Evolutionary conservation across 1,140 invertebrate genomes (phyloP), one percentile per base, ranked within the genome.

Genomic region (Aradophagus sp.): DNA sequence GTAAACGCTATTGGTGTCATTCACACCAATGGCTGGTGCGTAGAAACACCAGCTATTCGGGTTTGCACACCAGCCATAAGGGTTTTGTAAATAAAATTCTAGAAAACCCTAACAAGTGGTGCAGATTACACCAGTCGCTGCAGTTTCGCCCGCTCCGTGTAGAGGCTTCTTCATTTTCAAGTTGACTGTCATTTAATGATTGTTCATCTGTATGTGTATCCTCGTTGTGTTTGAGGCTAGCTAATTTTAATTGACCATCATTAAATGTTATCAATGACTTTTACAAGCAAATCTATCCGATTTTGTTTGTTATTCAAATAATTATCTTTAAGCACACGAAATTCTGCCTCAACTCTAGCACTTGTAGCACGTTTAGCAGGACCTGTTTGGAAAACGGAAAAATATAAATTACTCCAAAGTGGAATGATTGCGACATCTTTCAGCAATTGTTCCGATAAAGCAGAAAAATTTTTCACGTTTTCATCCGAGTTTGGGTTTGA

Each of bases 291-390:
- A 16, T 42, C 39, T 8, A 42, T 23, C 16, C 39, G 20, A 10
- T 5, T 1, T 11, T 27, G 1, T 8, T 1, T 5, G 2, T 27
- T 29, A 1, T 29, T 29, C 2, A 42, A n/a, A 14, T 15, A 5
- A 3, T 27, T 0, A 29, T 29, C 1, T 15, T 42, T 42, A 1
- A 42, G 8, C 1, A 14, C 8, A 1, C 29, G 27, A 16, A 42
- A 42, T 42, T 42, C 39, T 1, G 39, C 23, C 29, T 42, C 23
- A 42, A 42, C 13, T 42, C 39, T 26, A 2, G 20, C 23, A 29
- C 20, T 27, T 14, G 39, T 27, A 4, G 39, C 39, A 5, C 34
- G 2, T 2, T 17, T 0, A 2, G 13, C 13, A 5, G 20, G 12
- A 29, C 39, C 39, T 10, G 3, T 42, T 27, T 26, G 16, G 16